Evolutionary conservation across 30 jellyfish, hydroid and myxozoan genomes (phyloP), one percentile per base, ranked within the genome.

Genomic region (Aurelia aurita complex sp. Pacific): DNA sequence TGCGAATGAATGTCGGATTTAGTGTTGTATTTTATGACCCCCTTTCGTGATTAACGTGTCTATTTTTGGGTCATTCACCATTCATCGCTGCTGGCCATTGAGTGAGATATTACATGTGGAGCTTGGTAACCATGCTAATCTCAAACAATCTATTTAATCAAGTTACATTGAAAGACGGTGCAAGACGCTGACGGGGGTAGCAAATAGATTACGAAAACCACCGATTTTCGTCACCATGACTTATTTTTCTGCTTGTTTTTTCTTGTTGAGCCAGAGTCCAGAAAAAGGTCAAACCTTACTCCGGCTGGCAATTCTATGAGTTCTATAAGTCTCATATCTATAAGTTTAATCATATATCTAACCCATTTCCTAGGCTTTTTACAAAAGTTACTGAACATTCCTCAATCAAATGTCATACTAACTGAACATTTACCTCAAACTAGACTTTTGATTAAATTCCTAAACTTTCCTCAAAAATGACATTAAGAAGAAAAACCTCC

Each of bases 41-140:
- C 59, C 63, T 29, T 36, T 52, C 63, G 16, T 9, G 63, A 32
- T 33, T 35, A 68, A 55, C 60, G 75, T 38, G 35, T 64, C 93
- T 84, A 84, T 84, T 84, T 84, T 84, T 84, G 85, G 85, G 61
- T 77, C 70, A 54, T 84, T 76, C 79, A 64, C 79, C 79, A 64
- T 74, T 83, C 92, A 83, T 83, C 82, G 81, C 87, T 81, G 65
- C 32, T 84, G 77, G 82, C 82, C 82, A 10, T 59, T 60, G 55
- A 51, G 88, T 40, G 88, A 78, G 79, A 78, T 60, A 78, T 64
- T 64, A 78, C 79, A 62, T 63, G 54, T 52, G 76, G 86, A 51
- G n/a, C 75, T 76, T 14, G 76, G 76, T 73, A 51, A 66, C 93
- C 87, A 57, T 54, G 78, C 81, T 84, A 64, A 84, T 84, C 93